Evolutionary conservation across 2,113 vertebrate genomes (phyloP).

Genomic region (Labeo catla): DNA sequence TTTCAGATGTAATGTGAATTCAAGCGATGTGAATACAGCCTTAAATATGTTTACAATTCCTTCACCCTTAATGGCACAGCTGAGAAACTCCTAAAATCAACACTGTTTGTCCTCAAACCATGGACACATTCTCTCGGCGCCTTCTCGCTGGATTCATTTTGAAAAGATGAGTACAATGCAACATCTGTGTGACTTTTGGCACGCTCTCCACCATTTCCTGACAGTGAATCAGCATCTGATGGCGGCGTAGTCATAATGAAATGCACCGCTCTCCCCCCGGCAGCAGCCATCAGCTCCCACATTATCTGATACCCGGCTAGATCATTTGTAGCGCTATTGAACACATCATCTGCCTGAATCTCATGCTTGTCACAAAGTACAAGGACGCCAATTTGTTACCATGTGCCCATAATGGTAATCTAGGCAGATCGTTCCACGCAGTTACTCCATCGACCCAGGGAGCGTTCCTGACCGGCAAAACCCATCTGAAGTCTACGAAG

Average conservation of each 20-base stretch:
- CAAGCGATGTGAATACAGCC: conserved; percentile 57
- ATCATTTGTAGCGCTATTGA: conserved; percentile 29
- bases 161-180: conserved; percentile 55
- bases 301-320: conserved; percentile 37
- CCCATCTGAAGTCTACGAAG: not conserved
- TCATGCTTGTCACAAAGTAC: conserved; percentile 33
- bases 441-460: not conserved
- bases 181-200: conserved; percentile 61
- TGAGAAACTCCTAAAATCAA: conserved; percentile 63
- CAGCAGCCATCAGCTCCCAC: conserved; percentile 32
- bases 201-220: conserved; percentile 45
- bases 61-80: conserved; percentile 52
- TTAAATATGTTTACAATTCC: conserved; percentile 53
- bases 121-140: conserved; percentile 34
- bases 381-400: conserved; percentile 41
- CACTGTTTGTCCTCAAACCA: conserved; percentile 60
- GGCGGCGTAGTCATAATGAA: conserved; percentile 20
- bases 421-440: conserved; percentile 21
- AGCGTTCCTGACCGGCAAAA: not conserved
- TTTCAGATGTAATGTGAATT: conserved; percentile 64
- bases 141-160: conserved; percentile 30
- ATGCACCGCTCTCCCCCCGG: conserved; percentile 11
- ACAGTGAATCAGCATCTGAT: conserved; percentile 47
- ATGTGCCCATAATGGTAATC: conserved; percentile 40
- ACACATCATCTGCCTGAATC: conserved; percentile 32